Evolutionary conservation across 2,888 invertebrate genomes (phyloP).

Genomic region (Scaptodrosophila latifasciaeformis): DNA sequence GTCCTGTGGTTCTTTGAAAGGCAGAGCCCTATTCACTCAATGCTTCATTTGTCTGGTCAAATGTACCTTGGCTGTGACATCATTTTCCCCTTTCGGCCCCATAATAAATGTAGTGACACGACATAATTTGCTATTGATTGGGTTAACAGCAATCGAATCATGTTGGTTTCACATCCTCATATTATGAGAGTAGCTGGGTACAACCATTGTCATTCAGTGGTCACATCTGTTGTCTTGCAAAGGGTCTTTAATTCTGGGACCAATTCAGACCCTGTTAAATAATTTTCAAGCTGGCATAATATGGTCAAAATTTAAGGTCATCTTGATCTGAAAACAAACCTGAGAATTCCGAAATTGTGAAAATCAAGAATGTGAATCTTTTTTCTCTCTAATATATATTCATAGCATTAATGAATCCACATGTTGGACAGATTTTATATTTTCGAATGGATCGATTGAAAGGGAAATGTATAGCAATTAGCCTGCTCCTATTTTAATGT

Average conservation of each 20-base stretch:
- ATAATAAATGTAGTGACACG: constrained; percentile 21
- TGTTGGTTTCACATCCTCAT: too few relatives aligned
- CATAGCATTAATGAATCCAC: too few relatives aligned
- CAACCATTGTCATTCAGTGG: too few relatives aligned
- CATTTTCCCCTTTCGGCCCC: neutral
- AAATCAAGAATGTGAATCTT: too few relatives aligned
- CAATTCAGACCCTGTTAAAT: too few relatives aligned
- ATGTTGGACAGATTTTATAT: too few relatives aligned
- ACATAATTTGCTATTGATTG: constrained; percentile 46
- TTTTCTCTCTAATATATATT: too few relatives aligned
- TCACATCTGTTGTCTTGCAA: too few relatives aligned
- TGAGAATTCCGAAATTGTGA: too few relatives aligned
- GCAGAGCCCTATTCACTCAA: constrained; percentile 11
- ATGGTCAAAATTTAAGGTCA: neutral
- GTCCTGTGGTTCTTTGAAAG: constrained; percentile 17
- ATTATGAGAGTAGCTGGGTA: too few relatives aligned
- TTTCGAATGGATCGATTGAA: neutral
- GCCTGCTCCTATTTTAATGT: neutral
- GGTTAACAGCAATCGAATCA: constrained; percentile 25
- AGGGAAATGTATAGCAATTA: neutral
- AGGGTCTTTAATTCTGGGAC: neutral
- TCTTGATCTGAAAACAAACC: too few relatives aligned
- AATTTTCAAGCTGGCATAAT: too few relatives aligned
- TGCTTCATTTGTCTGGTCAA: constrained; percentile 30
- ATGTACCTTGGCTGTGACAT: constrained; percentile 16